Base-by-base conservation (phyloP, 1,140 invertebrate genomes). In the Theocolax elegans region DNA sequence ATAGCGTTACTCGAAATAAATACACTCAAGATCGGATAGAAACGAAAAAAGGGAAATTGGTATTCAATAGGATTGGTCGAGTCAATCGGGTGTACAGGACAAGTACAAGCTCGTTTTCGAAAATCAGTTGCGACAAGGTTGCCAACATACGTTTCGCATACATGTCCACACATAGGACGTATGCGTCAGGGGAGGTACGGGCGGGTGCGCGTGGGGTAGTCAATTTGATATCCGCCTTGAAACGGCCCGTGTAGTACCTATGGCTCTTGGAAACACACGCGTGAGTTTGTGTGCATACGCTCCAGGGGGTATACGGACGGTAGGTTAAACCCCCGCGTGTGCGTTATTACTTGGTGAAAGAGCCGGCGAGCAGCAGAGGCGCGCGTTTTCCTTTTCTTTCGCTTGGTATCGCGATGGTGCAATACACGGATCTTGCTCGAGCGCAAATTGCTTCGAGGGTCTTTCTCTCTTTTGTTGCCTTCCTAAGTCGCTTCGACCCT, bases 261-360 rank as follows among this genome's bases (percentile, higher is more conserved):
- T n/a, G 3, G 27, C 12, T 56, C 29, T n/a, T 15, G 38, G 4
- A 59, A 23, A 44, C 38, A 44, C 38, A 10, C 10, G 15, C 13
- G 6, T 3, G 44, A 1, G 38, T 13, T 19, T 8, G 38, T 8
- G 3, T 27, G 23, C 17, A 59, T 17, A 27, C 12, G 23, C 38
- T 42, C 12, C 8, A 13, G 38, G 58, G 35, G n/a, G 29, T 56
- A n/a, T n/a, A n/a, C n/a, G n/a, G n/a, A n/a, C n/a, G n/a, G n/a
- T n/a, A 19, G 25, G 25, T n/a, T 60, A 31, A 62, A 44, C 59
- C n/a, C n/a, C n/a, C 44, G 3, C 59, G 23, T 1, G 42, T n/a
- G 29, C 44, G 27, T 63, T 49, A 63, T 63, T 63, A 23, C 60
- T 49, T 38, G 25, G 1, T 10, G 19, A 49, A 63, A 63, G 60